Evolutionary conservation across 2,888 invertebrate species (phyloP).

Genomic region (Sisyra nigra): DNA sequence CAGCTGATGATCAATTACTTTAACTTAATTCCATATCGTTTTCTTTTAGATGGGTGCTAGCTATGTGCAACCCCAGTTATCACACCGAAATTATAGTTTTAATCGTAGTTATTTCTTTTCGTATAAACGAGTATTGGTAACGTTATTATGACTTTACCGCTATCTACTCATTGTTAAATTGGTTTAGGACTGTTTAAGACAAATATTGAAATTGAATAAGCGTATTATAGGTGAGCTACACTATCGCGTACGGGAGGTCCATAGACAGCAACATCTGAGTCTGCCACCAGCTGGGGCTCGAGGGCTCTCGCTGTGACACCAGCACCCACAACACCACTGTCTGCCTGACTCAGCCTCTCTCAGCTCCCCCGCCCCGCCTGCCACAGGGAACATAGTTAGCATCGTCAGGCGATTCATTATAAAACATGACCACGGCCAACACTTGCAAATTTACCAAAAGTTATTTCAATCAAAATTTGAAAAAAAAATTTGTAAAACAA

Average conservation of each 20-base stretch:
- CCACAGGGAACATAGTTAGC: constrained; percentile 9
- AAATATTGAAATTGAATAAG: too few species aligned
- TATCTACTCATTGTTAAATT: too few species aligned
- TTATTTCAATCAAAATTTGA: neutral
- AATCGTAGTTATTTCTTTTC: too few species aligned
- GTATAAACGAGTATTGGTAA: too few species aligned
- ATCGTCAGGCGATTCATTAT: constrained; percentile 2
- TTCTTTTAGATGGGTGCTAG: too few species aligned
- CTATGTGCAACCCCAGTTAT: too few species aligned
- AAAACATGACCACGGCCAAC: neutral
- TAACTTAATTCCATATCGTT: too few species aligned
- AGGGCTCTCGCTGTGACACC: constrained; percentile 6
- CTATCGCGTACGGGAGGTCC: constrained; percentile 3
- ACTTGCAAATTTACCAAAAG: neutral
- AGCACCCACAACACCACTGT: constrained; percentile 5
- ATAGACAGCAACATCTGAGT: constrained; percentile 1
- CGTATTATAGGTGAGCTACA: neutral
- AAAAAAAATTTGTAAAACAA: neutral
- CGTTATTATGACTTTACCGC: too few species aligned
- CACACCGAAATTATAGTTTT: too few species aligned
- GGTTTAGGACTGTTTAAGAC: too few species aligned
- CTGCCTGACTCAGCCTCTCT: constrained; percentile 8
- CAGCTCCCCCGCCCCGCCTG: constrained; percentile 8
- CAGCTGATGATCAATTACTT: too few species aligned
- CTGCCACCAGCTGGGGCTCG: constrained; percentile 3